Evolutionary conservation across 2,888 invertebrate genomes (phyloP).

Genomic region (Leptinotarsa haldemani): DNA sequence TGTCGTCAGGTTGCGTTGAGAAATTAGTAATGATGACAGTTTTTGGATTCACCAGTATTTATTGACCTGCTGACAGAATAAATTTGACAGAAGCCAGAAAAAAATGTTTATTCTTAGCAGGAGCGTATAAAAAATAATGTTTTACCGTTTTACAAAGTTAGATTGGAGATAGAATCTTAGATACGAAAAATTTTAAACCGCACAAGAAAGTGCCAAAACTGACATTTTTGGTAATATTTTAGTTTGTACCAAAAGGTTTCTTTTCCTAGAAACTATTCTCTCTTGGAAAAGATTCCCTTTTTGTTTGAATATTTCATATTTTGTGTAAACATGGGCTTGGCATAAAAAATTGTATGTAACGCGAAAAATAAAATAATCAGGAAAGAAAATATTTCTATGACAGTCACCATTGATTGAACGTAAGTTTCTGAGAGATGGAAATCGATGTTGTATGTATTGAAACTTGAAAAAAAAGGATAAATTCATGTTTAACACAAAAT

Average conservation of each 20-base stretch:
- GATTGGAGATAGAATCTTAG: not conserved
- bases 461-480: too few species aligned
- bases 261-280: too few species aligned
- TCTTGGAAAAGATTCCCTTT: too few species aligned
- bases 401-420: too few species aligned
- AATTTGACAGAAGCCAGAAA: not conserved
- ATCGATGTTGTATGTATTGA: too few species aligned
- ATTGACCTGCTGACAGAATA: slow-evolving; percentile 11
- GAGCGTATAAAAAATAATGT: not conserved
- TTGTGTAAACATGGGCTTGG: too few species aligned
- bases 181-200: not conserved
- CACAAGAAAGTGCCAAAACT: not conserved
- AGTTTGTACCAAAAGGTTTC: not conserved
- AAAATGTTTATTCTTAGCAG: not conserved
- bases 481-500: too few species aligned
- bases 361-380: too few species aligned
- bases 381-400: too few species aligned
- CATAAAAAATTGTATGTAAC: too few species aligned
- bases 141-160: not conserved
- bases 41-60: slow-evolving; percentile 11
- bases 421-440: too few species aligned
- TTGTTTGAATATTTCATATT: too few species aligned
- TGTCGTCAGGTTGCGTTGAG: slow-evolving; percentile 24
- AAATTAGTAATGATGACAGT: slow-evolving; percentile 31
- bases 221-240: not conserved